Evolutionary conservation across 2,888 invertebrate species (phyloP).

Genomic region (Aspidapion aeneum): DNA sequence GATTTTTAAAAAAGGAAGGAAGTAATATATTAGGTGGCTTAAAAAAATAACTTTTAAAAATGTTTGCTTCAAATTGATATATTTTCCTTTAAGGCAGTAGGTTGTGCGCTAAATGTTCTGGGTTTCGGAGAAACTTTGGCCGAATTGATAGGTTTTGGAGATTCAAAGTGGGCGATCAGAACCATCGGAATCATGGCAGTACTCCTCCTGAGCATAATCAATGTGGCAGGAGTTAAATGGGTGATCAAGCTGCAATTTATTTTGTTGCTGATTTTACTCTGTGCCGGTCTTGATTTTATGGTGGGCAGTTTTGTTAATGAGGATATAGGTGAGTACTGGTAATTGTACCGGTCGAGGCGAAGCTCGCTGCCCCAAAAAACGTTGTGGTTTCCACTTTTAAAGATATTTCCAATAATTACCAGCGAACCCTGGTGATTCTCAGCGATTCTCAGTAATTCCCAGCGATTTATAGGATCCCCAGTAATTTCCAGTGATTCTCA

Average conservation of each 20-base stretch:
- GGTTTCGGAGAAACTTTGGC: conserved; percentile 97
- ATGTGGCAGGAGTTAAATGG: conserved; percentile 97
- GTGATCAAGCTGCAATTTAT: conserved; percentile 93
- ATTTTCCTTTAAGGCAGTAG: conserved; percentile 72
- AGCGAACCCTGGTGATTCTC: background rate
- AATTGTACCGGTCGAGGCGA: background rate
- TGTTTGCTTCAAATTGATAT: too few species aligned
- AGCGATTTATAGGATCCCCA: too few species aligned
- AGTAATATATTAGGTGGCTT: too few species aligned
- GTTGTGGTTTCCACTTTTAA: background rate
- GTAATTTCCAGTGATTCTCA: too few species aligned
- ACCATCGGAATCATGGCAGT: conserved; percentile 87
- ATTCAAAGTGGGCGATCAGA: conserved; percentile 76
- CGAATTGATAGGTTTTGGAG: conserved; percentile 69
- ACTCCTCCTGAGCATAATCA: conserved; percentile 81
- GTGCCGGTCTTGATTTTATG: conserved; percentile 90
- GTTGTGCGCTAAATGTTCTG: conserved; percentile 92
- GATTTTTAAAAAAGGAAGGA: too few species aligned
- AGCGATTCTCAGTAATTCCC: background rate
- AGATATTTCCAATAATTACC: background rate
- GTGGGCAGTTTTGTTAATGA: conserved; percentile 86
- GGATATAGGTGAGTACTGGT: conserved; percentile 57
- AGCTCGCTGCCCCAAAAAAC: too few species aligned
- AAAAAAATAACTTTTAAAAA: too few species aligned
- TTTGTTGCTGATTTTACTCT: conserved; percentile 76